Base-by-base conservation (phyloP, 1,140 invertebrate species). In the Formica selysi region DNA sequence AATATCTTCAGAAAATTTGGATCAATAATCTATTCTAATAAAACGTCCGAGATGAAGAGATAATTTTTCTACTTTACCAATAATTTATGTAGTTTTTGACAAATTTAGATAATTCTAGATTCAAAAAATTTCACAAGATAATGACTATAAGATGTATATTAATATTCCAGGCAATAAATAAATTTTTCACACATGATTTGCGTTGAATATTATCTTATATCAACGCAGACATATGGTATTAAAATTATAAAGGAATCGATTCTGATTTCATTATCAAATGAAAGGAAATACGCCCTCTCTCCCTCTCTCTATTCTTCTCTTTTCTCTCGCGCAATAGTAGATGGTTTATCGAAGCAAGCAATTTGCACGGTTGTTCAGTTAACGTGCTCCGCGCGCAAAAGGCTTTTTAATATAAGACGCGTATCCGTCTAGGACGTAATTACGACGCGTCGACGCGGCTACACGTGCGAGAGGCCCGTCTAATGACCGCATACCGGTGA, bases 371-470 rank as follows among this genome's bases (percentile, higher is more conserved):
- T 83, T 76, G 19, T 76, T 76, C 71, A 11, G 41, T 48, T 79
- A 78, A 41, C 51, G n/a, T 26, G 70, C 36, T 62, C 29, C 70
- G 81, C 22, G 57, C 71, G 38, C 41, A 29, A 81, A 54, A 81
- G 26, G 67, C 29, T 83, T 83, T 83, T 83, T 74, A 83, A 83
- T 83, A 74, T 61, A 83, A 83, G 68, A 83, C 68, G 79, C 68
- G 38, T 38, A 83, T 83, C 79, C 79, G 68, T 83, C 68, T 83
- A 57, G 67, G 41, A 38, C 51, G 36, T 83, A 83, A 83, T 83
- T 83, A 83, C 79, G 79, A 74, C 54, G 71, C 68, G 79, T 83
- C 68, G 79, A 83, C 79, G 61, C 38, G 54, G 32, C 73, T 83
- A 73, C 41, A 61, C 57, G 79, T 70, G 79, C 68, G 38, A 83